These are phyloP conservation scores for Amphiura filiformis DNA, from an alignment of 35 echinoderm and acorn worm genomes.

Conservation along the genomic window DNA sequence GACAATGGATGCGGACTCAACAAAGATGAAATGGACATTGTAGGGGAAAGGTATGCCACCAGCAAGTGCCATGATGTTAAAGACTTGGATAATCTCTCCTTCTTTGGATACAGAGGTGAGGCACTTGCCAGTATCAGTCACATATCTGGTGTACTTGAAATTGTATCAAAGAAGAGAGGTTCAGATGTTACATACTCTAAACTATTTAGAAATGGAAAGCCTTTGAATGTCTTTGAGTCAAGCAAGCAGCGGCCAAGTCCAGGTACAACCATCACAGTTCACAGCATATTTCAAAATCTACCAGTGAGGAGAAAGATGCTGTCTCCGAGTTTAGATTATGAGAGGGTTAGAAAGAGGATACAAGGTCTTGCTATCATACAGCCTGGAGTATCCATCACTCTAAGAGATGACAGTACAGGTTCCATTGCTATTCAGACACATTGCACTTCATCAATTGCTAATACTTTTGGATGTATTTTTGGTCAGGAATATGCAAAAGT, in stretches of 20 bases:
- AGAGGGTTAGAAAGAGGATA: conserved; percentile 45
- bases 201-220: conserved; percentile 63
- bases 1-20: conserved; percentile 86
- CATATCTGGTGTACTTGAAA: conserved; percentile 76
- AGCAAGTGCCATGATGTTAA: conserved; percentile 82
- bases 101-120: conserved; percentile 94
- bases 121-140: conserved; percentile 78
- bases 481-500: conserved; percentile 44
- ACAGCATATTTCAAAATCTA: conserved; percentile 79
- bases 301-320: conserved; percentile 78
- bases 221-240: conserved; percentile 49
- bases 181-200: conserved; percentile 60
- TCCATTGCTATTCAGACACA: conserved; percentile 78
- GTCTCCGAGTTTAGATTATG: conserved; percentile 52
- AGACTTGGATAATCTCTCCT: conserved; percentile 59
- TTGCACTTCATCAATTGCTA: conserved; percentile 40
- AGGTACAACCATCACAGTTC: conserved; percentile 91
- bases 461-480: conserved; percentile 79
- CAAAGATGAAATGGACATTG: conserved; percentile 37
- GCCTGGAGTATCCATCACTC: conserved; percentile 73
- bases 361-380: conserved; percentile 78
- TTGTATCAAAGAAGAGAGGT: conserved; percentile 55
- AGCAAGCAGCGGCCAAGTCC: conserved; percentile 51
- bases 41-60: conserved; percentile 85
- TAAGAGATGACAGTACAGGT: conserved; percentile 82